phyloP scores from a whole-genome alignment of 1,140 invertebrate genomes.

The Temnothorax nylanderi region DNA sequence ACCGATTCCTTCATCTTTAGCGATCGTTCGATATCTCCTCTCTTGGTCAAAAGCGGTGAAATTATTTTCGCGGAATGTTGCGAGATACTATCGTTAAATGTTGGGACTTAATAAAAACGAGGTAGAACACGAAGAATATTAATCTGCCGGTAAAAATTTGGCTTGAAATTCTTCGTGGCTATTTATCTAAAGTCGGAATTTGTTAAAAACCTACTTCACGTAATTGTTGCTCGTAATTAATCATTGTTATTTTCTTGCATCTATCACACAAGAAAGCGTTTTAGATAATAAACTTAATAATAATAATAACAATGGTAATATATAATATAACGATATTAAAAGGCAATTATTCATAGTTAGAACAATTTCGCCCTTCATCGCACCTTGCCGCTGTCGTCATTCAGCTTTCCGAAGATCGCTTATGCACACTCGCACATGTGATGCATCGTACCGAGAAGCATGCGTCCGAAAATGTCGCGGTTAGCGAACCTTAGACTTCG shows the following conservation, averaged over 20 bases:
- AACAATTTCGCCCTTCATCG: constrained; percentile 6
- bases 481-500: constrained; percentile 66
- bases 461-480: constrained; percentile 48
- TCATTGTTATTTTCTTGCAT: not conserved
- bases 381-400: constrained; percentile 41
- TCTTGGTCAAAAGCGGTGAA: not conserved
- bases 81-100: not conserved
- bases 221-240: constrained; percentile 2
- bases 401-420: constrained; percentile 7
- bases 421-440: not conserved
- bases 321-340: constrained; percentile 9
- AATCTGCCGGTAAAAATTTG: not conserved
- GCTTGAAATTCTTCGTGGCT: not conserved
- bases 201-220: not conserved
- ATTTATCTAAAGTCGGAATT: not conserved
- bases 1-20: constrained; percentile 15
- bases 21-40: constrained; percentile 32
- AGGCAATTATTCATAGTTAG: not conserved
- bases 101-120: not conserved
- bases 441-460: not conserved
- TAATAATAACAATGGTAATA: not conserved
- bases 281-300: not conserved
- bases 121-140: not conserved
- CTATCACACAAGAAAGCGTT: not conserved
- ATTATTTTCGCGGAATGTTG: not conserved